Evolutionary conservation across 2,888 invertebrate species (phyloP), one percentile per base, ranked within the genome.

Genomic region (Odontothrips loti): DNA sequence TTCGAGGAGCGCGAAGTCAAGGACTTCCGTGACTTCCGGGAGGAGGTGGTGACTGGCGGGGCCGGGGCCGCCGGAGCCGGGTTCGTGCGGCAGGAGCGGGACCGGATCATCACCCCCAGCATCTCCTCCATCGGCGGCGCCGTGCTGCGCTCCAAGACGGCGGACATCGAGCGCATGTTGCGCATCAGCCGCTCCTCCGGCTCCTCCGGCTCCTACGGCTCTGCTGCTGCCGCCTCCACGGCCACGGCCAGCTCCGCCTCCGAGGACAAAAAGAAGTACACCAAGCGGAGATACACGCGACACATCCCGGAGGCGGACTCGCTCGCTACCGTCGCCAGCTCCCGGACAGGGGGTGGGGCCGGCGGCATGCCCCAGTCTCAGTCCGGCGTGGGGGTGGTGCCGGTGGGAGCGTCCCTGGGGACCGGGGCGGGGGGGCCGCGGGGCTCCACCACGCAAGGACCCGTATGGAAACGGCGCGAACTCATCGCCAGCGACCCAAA

Each of bases 391-490:
- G 68, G 82, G 83, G 79, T 75, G 80, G 81, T 84, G 84, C 84
- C 34, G 34, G 82, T 84, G 9, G 80, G 85, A 43, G 82, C 82
- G n/a, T 78, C 84, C 68, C 80, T 23, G 82, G 82, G 81, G 81
- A 82, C 85, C 68, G 83, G 84, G 58, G 83, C 80, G n/a, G 82
- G 82, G 81, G 81, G 82, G 23, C 81, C 83, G 63, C 82, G 83
- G 29, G 58, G 58, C 82, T 82, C 80, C 75, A 80, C 81, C 84
- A 84, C 82, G 83, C 86, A 79, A 88, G 89, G 82, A 90, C 85
- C 91, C 81, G 91, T 94, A 29, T 95, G 94, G 90, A 95, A 95
- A 87, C 89, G 95, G 83, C 91, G 94, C 82, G 95, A 95, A 87
- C 89, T 95, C 82, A 95, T 95, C 85, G 93, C 95, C 79, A 95